Evolutionary conservation across 2,888 invertebrate species (phyloP).

Genomic region (Metacarcinus magister): DNA sequence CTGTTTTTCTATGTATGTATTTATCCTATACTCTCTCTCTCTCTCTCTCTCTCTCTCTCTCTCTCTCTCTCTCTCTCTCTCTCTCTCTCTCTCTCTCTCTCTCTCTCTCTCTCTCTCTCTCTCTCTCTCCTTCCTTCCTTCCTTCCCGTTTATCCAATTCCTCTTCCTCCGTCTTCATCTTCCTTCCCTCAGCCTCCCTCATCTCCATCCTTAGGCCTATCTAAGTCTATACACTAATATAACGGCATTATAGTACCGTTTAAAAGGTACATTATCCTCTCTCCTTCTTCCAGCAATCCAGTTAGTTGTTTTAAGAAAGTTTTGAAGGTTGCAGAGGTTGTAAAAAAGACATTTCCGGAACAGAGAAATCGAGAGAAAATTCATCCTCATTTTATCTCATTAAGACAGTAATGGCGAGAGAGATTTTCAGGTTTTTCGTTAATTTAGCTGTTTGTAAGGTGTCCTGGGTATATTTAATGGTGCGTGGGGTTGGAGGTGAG

Average conservation of each 20-base stretch:
- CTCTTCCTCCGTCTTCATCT: not conserved
- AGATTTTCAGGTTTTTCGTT: not conserved
- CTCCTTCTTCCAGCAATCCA: not conserved
- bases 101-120: not conserved
- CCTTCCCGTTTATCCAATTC: too few relatives aligned
- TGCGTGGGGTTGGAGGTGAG: not conserved
- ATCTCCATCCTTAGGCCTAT: not conserved
- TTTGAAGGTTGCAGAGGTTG: not conserved
- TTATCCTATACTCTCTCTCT: not conserved
- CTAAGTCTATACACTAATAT: not conserved
- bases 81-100: slow-evolving; percentile 34
- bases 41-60: slow-evolving; percentile 39
- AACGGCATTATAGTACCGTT: not conserved
- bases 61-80: slow-evolving; percentile 32
- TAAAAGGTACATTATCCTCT: not conserved
- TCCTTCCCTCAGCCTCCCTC: not conserved
- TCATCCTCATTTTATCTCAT: not conserved
- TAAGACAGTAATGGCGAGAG: not conserved
- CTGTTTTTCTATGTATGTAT: not conserved
- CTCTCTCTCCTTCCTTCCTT: slow-evolving; percentile 7
- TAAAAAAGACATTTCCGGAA: not conserved
- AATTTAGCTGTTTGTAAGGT: not conserved
- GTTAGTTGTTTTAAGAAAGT: not conserved
- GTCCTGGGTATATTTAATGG: not conserved
- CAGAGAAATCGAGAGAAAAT: slow-evolving; percentile 18